A percentile compares a stretch with the other conserved stretches of the same genome.
phyloP scores from a whole-genome alignment of 37 sponge, comb jelly and placozoan genomes.

The Dysidea cf. avara region DNA sequence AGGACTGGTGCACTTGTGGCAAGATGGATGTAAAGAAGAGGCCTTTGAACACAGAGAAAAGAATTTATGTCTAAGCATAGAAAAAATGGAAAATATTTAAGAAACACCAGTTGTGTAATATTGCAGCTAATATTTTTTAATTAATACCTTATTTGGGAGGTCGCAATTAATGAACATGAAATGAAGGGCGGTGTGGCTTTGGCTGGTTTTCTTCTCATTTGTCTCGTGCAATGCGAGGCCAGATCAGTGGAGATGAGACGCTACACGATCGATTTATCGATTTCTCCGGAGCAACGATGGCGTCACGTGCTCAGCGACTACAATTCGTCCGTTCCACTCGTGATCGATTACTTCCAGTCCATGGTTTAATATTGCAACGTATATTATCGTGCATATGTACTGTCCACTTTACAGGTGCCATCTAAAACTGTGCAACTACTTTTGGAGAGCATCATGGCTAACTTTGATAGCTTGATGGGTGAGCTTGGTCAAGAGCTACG shows the following conservation, averaged over 20 bases:
- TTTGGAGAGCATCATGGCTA: slow-evolving; percentile 36
- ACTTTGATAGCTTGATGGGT: slow-evolving; percentile 53
- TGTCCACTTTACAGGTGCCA: slow-evolving; percentile 7
- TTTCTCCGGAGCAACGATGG: slow-evolving; percentile 62
- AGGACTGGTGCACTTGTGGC: slow-evolving; percentile 58
- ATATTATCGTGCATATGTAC: background rate
- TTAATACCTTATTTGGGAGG: no score
- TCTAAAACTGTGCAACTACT: slow-evolving; percentile 18
- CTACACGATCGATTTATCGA: slow-evolving; percentile 48
- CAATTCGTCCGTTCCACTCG: slow-evolving; percentile 53
- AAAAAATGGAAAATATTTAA: background rate
- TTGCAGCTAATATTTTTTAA: no score
- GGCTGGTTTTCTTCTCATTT: background rate
- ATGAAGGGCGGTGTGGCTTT: background rate
- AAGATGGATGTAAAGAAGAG: slow-evolving; percentile 46
- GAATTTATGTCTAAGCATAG: slow-evolving; percentile 13
- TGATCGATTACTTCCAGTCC: slow-evolving; percentile 48
- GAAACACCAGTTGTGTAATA: background rate
- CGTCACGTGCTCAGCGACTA: slow-evolving; percentile 27
- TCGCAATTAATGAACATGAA: no score
- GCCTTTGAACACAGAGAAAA: slow-evolving; percentile 8
- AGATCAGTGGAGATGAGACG: slow-evolving; percentile 19
- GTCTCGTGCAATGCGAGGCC: background rate
- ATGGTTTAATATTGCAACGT: background rate
- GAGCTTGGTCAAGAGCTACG: slow-evolving; percentile 66